These are phyloP conservation scores for Malurus splendens DNA, from an alignment of 2,797 vertebrate species.

Conservation along the genomic window DNA sequence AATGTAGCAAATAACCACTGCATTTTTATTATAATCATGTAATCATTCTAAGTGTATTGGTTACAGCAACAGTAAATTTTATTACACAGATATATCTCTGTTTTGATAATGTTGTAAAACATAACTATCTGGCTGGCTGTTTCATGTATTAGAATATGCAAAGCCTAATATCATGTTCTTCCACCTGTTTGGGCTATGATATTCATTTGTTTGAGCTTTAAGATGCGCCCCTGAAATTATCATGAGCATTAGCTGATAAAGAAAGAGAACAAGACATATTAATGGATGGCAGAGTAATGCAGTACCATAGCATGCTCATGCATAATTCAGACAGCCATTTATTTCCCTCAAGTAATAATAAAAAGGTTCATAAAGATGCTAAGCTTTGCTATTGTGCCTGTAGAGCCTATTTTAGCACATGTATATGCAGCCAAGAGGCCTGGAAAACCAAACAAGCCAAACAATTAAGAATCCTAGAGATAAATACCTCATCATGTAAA, in stretches of 20 bases:
- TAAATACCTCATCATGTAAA: accelerated
- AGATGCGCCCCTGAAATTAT: background rate
- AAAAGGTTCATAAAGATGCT: background rate
- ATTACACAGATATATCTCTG: slow-evolving; percentile 20
- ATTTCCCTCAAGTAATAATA: slow-evolving; percentile 14
- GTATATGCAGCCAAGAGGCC: background rate
- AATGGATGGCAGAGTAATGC: background rate
- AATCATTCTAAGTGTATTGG: slow-evolving; percentile 1
- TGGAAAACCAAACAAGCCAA: background rate
- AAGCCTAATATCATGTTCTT: slow-evolving; percentile 2
- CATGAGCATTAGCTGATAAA: background rate
- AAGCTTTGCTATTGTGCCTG: background rate
- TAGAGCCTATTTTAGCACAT: background rate
- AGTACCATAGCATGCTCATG: background rate
- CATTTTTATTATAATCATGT: slow-evolving; percentile 22
- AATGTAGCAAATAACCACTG: slow-evolving; percentile 29
- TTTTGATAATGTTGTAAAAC: slow-evolving; percentile 22
- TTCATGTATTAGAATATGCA: slow-evolving; percentile 4
- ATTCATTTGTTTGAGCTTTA: background rate
- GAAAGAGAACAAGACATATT: background rate
- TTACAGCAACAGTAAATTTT: slow-evolving; percentile 28
- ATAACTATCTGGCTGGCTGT: background rate
- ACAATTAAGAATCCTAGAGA: background rate
- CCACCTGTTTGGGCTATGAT: background rate
- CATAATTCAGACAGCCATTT: slow-evolving; percentile 10